phyloP scores from a whole-genome alignment of 2,113 vertebrate species.

The Calidris pygmaea region DNA sequence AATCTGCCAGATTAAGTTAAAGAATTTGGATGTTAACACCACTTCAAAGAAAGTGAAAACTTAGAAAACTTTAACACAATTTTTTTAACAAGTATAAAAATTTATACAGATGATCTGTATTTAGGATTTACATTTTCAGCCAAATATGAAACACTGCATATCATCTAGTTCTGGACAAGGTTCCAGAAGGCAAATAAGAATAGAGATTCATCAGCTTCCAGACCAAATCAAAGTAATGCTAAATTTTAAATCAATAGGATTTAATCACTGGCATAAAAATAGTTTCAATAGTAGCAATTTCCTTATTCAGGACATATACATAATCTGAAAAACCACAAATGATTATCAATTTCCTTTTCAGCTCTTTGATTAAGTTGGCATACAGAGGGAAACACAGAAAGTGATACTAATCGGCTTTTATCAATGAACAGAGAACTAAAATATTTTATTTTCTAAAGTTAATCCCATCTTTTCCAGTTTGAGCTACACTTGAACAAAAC shows the following conservation, averaged over 20 bases:
- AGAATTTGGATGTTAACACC: neutral
- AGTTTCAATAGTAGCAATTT: neutral
- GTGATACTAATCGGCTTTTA: neutral
- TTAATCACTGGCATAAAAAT: constrained; percentile 33
- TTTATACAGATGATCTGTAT: neutral
- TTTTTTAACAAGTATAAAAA: neutral
- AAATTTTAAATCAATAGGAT: neutral
- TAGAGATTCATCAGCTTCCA: constrained; percentile 4
- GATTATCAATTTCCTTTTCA: neutral
- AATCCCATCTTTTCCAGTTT: neutral
- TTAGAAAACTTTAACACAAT: neutral
- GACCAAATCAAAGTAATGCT: neutral
- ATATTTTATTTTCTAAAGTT: neutral
- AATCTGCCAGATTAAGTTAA: neutral
- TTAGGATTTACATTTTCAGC: neutral
- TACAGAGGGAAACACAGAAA: neutral
- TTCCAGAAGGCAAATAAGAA: constrained; percentile 2
- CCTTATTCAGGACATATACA: constrained; percentile 2
- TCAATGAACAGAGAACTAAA: neutral
- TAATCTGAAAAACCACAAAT: constrained; percentile 7
- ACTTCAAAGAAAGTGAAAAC: neutral
- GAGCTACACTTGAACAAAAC: neutral
- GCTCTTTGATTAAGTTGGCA: neutral
- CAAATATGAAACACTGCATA: neutral
- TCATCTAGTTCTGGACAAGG: neutral